These are phyloP conservation scores for Scyliorhinus canicula DNA, from an alignment of 2,797 vertebrate genomes.

Conservation along the genomic window DNA sequence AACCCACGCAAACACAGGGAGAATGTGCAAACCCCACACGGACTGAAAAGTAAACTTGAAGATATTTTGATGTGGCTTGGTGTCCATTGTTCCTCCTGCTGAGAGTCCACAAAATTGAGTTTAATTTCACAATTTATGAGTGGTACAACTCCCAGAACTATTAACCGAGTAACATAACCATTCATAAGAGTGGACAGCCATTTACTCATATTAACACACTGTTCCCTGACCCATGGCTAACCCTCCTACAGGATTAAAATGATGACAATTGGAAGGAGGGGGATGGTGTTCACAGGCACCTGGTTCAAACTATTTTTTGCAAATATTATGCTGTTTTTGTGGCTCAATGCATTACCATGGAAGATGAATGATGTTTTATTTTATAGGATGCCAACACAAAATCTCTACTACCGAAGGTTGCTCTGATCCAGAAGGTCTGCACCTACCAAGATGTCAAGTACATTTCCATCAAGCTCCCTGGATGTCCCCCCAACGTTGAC, in stretches of 20 bases:
- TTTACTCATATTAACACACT: too few relatives aligned
- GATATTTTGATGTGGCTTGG: too few relatives aligned
- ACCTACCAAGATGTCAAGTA: slow-evolving; percentile 6
- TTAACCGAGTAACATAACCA: too few relatives aligned
- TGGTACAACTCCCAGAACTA: too few relatives aligned
- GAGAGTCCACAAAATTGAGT: too few relatives aligned
- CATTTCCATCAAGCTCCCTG: slow-evolving; percentile 1
- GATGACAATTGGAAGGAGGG: neutral
- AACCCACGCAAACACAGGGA: too few relatives aligned
- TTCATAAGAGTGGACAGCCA: too few relatives aligned
- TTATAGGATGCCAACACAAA: slow-evolving; percentile 32
- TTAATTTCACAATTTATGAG: too few relatives aligned
- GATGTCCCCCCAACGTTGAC: neutral
- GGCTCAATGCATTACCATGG: neutral
- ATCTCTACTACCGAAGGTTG: neutral
- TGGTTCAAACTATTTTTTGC: neutral
- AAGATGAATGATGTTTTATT: neutral
- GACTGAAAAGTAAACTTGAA: too few relatives aligned
- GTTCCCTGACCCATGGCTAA: neutral
- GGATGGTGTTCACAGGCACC: neutral
- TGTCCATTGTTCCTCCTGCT: too few relatives aligned
- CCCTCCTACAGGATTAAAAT: neutral
- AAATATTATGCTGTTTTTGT: neutral
- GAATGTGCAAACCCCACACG: too few relatives aligned
- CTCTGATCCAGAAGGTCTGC: neutral